phyloP scores from a whole-genome alignment of 2,797 vertebrate genomes.

The Chrysocyon brachyurus region DNA sequence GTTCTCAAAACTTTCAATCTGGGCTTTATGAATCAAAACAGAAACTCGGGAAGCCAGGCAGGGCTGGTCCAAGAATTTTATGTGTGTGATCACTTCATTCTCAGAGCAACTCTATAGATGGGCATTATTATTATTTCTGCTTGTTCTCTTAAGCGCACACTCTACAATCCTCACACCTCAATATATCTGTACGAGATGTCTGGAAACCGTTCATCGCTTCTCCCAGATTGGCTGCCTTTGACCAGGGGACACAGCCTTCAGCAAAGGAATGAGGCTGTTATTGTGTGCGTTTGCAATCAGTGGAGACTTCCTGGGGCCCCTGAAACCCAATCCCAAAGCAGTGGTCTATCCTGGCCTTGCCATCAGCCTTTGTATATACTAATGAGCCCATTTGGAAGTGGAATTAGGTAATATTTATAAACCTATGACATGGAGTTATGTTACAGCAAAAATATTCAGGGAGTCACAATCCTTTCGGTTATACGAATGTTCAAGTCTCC shows the following conservation, averaged over 20 bases:
- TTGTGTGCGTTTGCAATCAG: not conserved
- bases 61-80: not conserved
- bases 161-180: not conserved
- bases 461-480: not conserved
- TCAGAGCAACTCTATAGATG: not conserved
- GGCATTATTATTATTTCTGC: not conserved
- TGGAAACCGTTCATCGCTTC: not conserved
- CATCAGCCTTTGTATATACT: not conserved
- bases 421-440: not conserved
- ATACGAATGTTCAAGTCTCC: not conserved
- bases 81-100: not conserved
- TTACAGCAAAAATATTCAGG: not conserved
- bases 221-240: not conserved
- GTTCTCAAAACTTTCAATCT: not conserved
- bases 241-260: not conserved
- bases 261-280: not conserved
- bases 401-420: conserved; percentile 55
- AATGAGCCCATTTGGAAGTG: not conserved
- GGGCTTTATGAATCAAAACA: not conserved
- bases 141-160: not conserved
- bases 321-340: not conserved
- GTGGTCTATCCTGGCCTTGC: not conserved
- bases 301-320: not conserved
- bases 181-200: not conserved
- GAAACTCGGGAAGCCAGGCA: not conserved